Base-by-base conservation (phyloP, 1,140 invertebrate species). In the Eueides isabella region DNA sequence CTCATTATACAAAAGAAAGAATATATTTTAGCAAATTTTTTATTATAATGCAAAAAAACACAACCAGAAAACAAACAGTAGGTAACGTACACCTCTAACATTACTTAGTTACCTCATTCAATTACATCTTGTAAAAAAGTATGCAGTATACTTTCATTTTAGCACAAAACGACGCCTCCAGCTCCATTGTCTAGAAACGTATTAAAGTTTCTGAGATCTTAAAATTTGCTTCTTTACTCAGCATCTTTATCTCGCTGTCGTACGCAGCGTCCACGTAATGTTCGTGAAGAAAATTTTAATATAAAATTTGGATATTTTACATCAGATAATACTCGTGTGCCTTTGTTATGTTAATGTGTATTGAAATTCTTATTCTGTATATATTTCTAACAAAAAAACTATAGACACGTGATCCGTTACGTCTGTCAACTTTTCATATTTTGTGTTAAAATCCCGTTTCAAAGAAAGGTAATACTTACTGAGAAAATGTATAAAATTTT, bases 211-310 rank as follows among this genome's bases (percentile, higher is more conserved):
- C 19, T 23, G 9, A 55, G 48, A 55, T 19, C 9, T 55, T 26
- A 7, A 55, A 55, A 55, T 55, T 55, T 55, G 48, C 19, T 55
- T 26, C 19, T 55, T 55, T 55, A 55, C 48, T 26, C 23, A 55
- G 48, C 48, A 26, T 55, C 48, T 55, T 55, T 55, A 55, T 55
- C 48, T 55, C 48, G 48, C 23, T 55, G 48, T 55, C 48, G 19
- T 26, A 19, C 19, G 48, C 48, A 55, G 19, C 48, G 2, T 55
- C 19, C 48, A 55, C 23, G 26, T 55, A 11, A 55, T 55, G 12
- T 55, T 55, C 11, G 23, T 23, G 11, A 26, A 26, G 48, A 55
- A 55, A 55, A 55, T 55, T 55, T 55, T 12, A 55, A 55, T 55
- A 26, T 55, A 55, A 23, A 9, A 2, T n/a, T 26, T 11, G 23